These are phyloP conservation scores for Psilanteris sp. DNA, from an alignment of 1,140 invertebrate species.

Conservation along the genomic window DNA sequence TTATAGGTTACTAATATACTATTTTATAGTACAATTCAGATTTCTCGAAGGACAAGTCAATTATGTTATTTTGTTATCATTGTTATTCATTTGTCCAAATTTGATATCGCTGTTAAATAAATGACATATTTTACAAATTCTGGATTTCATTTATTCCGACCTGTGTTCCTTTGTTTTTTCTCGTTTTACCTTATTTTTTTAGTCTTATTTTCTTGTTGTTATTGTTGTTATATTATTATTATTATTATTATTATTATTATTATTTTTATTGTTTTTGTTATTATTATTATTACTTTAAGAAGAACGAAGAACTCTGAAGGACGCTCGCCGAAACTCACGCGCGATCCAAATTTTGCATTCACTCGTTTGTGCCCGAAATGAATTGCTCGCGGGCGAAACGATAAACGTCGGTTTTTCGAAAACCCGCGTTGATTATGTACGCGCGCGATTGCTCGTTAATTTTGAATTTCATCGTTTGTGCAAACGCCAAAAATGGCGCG, in stretches of 20 bases:
- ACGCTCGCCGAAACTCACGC: too few relatives aligned
- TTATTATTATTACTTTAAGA: too few relatives aligned
- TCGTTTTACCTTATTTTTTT: too few relatives aligned
- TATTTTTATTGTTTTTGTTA: too few relatives aligned
- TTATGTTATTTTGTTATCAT: constrained; percentile 60
- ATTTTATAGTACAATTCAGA: constrained; percentile 42
- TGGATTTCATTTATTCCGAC: constrained; percentile 23
- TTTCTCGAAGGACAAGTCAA: constrained; percentile 31
- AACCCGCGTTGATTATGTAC: constrained; percentile 40
- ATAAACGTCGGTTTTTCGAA: constrained; percentile 12
- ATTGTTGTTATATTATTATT: too few relatives aligned
- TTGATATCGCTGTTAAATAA: constrained; percentile 61
- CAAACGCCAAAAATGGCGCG: constrained; percentile 57
- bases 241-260: too few relatives aligned
- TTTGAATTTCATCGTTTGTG: constrained; percentile 60
- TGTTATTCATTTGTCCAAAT: constrained; percentile 59
- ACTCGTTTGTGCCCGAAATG: background rate
- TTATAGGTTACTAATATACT: constrained; percentile 38
- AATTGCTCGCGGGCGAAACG: too few relatives aligned
- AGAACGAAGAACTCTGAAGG: too few relatives aligned
- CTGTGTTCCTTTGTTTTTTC: constrained; percentile 3
- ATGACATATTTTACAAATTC: constrained; percentile 55
- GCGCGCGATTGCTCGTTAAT: constrained; percentile 37
- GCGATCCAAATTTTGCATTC: background rate
- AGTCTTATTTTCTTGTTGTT: too few relatives aligned